These are phyloP conservation scores for Araneus ventricosus DNA, from an alignment of 1,140 invertebrate species.

Conservation along the genomic window DNA sequence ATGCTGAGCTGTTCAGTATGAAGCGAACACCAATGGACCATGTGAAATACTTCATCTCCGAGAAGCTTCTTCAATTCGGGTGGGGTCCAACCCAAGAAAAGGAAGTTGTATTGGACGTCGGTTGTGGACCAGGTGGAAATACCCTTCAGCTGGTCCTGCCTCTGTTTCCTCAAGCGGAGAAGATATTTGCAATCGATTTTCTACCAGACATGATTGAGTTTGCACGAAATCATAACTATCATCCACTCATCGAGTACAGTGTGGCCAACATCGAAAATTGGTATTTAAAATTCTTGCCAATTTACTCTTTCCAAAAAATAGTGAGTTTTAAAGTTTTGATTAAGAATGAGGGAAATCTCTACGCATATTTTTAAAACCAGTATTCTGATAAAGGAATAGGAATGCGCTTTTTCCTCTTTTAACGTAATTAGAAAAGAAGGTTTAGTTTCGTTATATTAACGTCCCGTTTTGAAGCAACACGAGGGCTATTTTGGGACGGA, in stretches of 20 bases:
- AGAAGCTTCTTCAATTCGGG: neutral
- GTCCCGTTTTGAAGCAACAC: no score
- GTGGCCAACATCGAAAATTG: conserved; percentile 28
- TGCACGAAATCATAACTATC: conserved; percentile 34
- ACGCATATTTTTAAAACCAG: no score
- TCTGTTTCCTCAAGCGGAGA: neutral
- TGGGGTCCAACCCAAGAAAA: neutral
- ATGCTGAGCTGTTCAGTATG: no score
- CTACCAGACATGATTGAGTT: conserved; percentile 42
- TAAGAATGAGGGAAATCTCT: no score
- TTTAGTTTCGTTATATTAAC: no score
- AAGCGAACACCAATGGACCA: neutral
- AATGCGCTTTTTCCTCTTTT: no score
- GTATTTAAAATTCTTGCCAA: neutral
- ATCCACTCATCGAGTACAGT: conserved; percentile 43
- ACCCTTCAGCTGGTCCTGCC: neutral
- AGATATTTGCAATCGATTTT: conserved; percentile 30
- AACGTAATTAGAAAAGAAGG: no score
- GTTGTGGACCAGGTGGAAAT: conserved; percentile 37
- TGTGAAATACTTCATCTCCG: neutral
- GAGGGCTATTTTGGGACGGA: no score
- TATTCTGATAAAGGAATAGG: no score
- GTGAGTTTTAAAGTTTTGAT: no score
- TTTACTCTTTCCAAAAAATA: no score
- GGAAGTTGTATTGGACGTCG: conserved; percentile 47